A percentile compares a stretch with the other conserved stretches of the same genome.
phyloP scores from a whole-genome alignment of 2,888 invertebrate genomes.

The Leptinotarsa tumamoca region DNA sequence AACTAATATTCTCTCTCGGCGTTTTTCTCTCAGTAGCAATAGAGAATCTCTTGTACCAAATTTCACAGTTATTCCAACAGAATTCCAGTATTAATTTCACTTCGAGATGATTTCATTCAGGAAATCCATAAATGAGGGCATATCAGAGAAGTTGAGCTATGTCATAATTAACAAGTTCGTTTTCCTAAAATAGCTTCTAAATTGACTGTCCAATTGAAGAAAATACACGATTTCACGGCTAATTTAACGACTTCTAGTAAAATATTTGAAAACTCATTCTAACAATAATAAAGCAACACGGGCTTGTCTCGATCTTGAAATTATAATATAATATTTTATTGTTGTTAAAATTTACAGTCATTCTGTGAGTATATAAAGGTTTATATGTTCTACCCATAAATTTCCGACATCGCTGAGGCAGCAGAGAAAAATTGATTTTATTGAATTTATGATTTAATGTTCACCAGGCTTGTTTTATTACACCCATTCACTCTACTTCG shows the following conservation, averaged over 20 bases:
- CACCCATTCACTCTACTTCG: constrained; percentile 17
- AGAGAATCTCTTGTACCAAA: too few relatives aligned
- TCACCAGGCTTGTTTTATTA: constrained; percentile 28
- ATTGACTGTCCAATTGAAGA: constrained; percentile 19
- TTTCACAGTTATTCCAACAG: too few relatives aligned
- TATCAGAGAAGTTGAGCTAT: not conserved
- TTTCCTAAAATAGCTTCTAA: constrained; percentile 23
- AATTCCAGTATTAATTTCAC: not conserved
- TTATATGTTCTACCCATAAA: constrained; percentile 62
- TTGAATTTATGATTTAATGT: constrained; percentile 66
- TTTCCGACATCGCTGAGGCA: constrained; percentile 46
- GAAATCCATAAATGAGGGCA: constrained; percentile 11
- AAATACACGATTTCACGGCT: constrained; percentile 28
- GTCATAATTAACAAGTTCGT: constrained; percentile 12
- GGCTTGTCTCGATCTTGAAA: constrained; percentile 31
- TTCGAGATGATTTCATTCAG: not conserved
- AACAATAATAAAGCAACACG: constrained; percentile 22
- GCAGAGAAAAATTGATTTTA: constrained; percentile 62
- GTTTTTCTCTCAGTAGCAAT: too few relatives aligned
- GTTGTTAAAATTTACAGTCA: constrained; percentile 62
- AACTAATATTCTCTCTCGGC: too few relatives aligned
- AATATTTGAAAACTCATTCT: constrained; percentile 28
- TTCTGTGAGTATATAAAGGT: constrained; percentile 61
- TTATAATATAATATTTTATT: constrained; percentile 57
- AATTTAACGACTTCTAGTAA: constrained; percentile 24